phyloP scores from a whole-genome alignment of 2,888 invertebrate species.

The Trissoscelio sp. region DNA sequence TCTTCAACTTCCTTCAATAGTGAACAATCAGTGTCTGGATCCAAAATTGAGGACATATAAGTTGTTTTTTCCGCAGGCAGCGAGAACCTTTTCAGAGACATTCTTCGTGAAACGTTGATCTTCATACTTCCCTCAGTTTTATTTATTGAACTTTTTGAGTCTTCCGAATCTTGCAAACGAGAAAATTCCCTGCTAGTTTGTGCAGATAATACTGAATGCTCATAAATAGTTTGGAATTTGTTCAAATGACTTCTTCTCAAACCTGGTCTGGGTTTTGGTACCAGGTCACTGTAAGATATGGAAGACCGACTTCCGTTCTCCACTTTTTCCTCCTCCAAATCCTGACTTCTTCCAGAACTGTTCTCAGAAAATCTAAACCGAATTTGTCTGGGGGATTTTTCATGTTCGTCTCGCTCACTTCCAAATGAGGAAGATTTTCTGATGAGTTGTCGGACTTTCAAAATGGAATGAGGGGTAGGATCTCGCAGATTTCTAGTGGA shows the following conservation, averaged over 20 bases:
- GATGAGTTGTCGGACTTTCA: conserved; percentile 80
- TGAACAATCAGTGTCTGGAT: conserved; percentile 19
- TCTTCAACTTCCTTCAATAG: neutral
- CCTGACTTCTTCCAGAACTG: too few species aligned
- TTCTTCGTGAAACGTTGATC: neutral
- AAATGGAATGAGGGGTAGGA: conserved; percentile 80
- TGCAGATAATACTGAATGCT: too few species aligned
- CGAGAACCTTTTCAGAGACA: conserved; percentile 10
- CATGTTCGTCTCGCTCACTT: conserved; percentile 9
- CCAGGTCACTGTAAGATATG: neutral
- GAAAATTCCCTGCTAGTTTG: too few species aligned
- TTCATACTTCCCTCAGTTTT: conserved; percentile 13
- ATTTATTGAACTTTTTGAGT: too few species aligned
- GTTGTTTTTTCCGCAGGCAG: neutral
- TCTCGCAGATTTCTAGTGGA: conserved; percentile 32
- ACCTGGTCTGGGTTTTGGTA: conserved; percentile 77
- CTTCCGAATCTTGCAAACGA: too few species aligned
- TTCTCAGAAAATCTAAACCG: conserved; percentile 78
- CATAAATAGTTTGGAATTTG: too few species aligned
- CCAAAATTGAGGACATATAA: conserved; percentile 21
- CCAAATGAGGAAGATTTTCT: conserved; percentile 74
- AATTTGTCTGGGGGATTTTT: conserved; percentile 77
- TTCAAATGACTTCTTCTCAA: conserved; percentile 72
- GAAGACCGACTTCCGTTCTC: neutral
- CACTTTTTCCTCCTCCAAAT: neutral